Base-by-base conservation (phyloP, 2,888 invertebrate genomes). In the Glaucopsyche alexis region DNA sequence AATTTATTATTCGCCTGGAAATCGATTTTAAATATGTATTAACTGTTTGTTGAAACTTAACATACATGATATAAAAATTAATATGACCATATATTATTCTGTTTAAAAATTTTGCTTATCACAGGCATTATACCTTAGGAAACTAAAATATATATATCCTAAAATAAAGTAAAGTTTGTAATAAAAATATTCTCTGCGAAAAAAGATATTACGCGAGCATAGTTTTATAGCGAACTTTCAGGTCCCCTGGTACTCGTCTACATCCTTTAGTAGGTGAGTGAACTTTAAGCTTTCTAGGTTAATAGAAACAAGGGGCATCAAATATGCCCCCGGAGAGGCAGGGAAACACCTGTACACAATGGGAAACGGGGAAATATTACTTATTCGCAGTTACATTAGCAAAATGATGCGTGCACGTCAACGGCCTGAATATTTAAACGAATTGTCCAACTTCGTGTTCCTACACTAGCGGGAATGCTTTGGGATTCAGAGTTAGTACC, bases 211-310 rank as follows among this genome's bases (percentile, higher is more conserved):
- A 72, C 64, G 40, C 40, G 16, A 14, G 72, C 52, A 72, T 67
- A 69, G 19, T 66, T 72, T 72, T 66, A 66, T 67, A 9, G 50
- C 72, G 40, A 45, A 72, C 42, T 71, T 64, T 72, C 71, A 16
- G 72, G 47, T 74, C 74, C 74, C 77, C 66, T 67, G 74, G 71
- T 60, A 74, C 77, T 76, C 75, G 74, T 75, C 71, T 73, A 72
- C 75, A 75, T 75, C 77, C 74, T 78, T 77, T 76, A 76, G 77
- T 77, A 77, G 75, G 79, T 76, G 77, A 76, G 76, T 73, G 77
- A 78, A 79, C 77, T 79, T 78, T 78, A 75, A 77, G 78, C 77
- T 79, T 79, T 78, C 75, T 79, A 76, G 79, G 79, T 79, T 79
- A 79, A 79, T 78, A 79, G 77, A 77, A 78, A 75, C 77, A 78